Evolutionary conservation across 2,888 invertebrate genomes (phyloP), one percentile per base, ranked within the genome.

Genomic region (Epinotia nisella): DNA sequence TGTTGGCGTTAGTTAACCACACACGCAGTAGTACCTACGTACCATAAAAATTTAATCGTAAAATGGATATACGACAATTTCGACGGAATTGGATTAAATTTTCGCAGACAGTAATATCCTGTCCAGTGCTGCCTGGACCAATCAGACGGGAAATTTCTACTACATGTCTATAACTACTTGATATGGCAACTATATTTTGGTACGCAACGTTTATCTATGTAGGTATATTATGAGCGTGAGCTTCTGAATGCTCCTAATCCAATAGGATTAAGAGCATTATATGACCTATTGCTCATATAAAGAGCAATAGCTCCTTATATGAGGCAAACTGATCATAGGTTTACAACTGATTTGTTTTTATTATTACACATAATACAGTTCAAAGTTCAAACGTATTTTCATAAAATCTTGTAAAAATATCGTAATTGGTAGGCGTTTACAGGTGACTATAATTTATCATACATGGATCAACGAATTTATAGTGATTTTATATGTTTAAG

Each of bases 31-130:
- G 11, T 55, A n/a, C n/a, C n/a, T n/a, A 35, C 19, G 56, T n/a
- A 13, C 49, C 35, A 60, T n/a, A 29, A 29, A 51, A 35, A 15
- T 11, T 13, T 21, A 67, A 58, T 15, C 41, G 19, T 21, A 29
- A 39, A 39, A 41, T 39, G 35, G 4, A 29, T 21, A n/a, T n/a
- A 51, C 29, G 49, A 24, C 41, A 19, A 15, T 58, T 51, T 45
- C 35, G 35, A 39, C 29, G 41, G 19, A 69, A 69, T 68, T 39
- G 41, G 69, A 64, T 69, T 10, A 29, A 51, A 64, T 69, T 73
- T 64, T 39, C 64, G 79, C 82, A 86, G 86, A 86, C 85, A 77
- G 83, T 80, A 89, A 92, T 90, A 87, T 90, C 90, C 90, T 84
- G 86, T 85, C 81, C 78, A 82, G 78, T 78, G 49, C 29, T 62